Evolutionary conservation across 2,888 invertebrate genomes (phyloP).

Genomic region (Cyclophora albipunctata): DNA sequence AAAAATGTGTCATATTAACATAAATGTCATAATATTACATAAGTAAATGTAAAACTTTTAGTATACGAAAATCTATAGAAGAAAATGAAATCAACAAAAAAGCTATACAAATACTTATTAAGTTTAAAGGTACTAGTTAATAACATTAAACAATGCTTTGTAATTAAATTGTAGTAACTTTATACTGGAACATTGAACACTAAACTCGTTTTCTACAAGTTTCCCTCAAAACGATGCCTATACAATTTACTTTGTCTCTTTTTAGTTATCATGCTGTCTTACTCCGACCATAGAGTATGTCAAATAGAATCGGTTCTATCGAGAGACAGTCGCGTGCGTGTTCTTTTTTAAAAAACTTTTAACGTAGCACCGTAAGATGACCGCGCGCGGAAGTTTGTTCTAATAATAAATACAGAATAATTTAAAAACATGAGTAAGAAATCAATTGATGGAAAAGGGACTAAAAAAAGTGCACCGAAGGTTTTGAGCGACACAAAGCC

Average conservation of each 20-base stretch:
- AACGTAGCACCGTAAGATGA: constrained; percentile 33
- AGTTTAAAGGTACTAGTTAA: too few relatives aligned
- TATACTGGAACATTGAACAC: too few relatives aligned
- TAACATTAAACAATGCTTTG: too few relatives aligned
- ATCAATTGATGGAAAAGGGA: constrained; percentile 22
- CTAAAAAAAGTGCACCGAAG: constrained; percentile 23
- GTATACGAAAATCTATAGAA: too few relatives aligned
- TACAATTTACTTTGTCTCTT: constrained; percentile 22
- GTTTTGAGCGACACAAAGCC: not conserved
- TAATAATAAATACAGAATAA: constrained; percentile 1
- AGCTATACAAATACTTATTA: too few relatives aligned
- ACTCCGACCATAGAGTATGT: constrained; percentile 32
- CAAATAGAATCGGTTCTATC: constrained; percentile 29
- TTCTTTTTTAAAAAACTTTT: constrained; percentile 18
- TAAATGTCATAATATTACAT: too few relatives aligned
- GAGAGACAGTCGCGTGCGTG: constrained; percentile 32
- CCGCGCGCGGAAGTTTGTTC: constrained; percentile 21
- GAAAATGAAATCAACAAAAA: too few relatives aligned
- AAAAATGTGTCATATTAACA: too few relatives aligned
- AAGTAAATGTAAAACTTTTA: too few relatives aligned
- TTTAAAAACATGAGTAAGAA: constrained; percentile 32
- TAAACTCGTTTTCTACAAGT: too few relatives aligned
- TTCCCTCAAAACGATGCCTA: too few relatives aligned
- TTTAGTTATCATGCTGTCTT: constrained; percentile 30
- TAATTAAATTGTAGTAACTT: too few relatives aligned